Percentiles rank a stretch among this genome's conserved stretches.
Evolutionary conservation across 2,888 invertebrate genomes (phyloP).

Genomic region (Carterocephalus palaemon): DNA sequence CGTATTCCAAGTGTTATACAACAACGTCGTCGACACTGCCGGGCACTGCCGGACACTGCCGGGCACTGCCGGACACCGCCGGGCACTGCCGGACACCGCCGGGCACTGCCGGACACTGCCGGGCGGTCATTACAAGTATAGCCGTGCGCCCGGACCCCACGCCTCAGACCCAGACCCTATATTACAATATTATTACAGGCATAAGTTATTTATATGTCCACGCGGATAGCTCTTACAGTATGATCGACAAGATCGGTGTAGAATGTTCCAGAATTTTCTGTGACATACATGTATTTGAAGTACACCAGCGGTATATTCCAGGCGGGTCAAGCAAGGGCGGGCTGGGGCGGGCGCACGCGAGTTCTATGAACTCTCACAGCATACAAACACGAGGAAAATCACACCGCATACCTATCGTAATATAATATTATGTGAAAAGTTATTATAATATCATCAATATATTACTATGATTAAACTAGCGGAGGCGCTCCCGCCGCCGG

Average conservation of each 20-base stretch:
- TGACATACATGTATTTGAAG: conserved; percentile 34
- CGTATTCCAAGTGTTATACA: too few relatives aligned
- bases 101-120: not conserved
- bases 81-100: conserved; percentile 2
- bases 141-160: too few relatives aligned
- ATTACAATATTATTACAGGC: too few relatives aligned
- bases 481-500: conserved; percentile 14
- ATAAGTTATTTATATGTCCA: too few relatives aligned
- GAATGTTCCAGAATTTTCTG: too few relatives aligned
- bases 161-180: too few relatives aligned
- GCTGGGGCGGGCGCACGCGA: conserved; percentile 24
- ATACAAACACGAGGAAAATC: conserved; percentile 27
- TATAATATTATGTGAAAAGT: conserved; percentile 36
- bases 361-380: conserved; percentile 32
- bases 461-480: conserved; percentile 36
- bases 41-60: too few relatives aligned
- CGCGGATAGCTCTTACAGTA: too few relatives aligned
- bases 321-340: not conserved
- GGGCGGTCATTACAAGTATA: too few relatives aligned
- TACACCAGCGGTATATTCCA: conserved; percentile 12
- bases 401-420: conserved; percentile 30
- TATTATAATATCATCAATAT: conserved; percentile 49
- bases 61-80: too few relatives aligned
- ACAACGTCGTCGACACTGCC: too few relatives aligned
- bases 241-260: too few relatives aligned